phyloP scores from a whole-genome alignment of 2,113 vertebrate genomes.

The Mesocricetus auratus region DNA sequence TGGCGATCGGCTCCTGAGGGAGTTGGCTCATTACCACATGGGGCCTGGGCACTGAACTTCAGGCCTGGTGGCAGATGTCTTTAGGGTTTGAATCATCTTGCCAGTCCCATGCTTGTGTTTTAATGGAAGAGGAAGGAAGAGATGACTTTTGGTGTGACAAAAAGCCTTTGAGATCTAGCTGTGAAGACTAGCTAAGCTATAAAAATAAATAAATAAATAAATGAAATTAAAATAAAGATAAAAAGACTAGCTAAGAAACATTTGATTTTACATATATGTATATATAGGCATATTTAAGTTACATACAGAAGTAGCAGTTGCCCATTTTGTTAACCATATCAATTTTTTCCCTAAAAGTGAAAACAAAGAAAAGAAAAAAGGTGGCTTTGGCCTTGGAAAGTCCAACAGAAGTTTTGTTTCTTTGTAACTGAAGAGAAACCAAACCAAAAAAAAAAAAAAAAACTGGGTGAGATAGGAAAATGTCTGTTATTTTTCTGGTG shows the following conservation, averaged over 20 bases:
- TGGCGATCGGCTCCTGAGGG: background rate
- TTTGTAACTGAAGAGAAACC: background rate
- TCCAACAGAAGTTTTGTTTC: background rate
- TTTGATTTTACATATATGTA: background rate
- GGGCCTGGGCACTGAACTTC: background rate
- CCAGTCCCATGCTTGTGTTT: background rate
- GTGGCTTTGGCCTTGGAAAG: background rate
- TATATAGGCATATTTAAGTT: background rate
- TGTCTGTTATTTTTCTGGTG: background rate
- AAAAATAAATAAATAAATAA: background rate
- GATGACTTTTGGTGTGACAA: background rate
- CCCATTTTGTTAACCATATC: background rate
- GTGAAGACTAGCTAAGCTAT: background rate
- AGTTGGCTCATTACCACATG: background rate
- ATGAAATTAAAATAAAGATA: background rate
- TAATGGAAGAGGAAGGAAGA: background rate
- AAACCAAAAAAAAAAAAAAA: background rate
- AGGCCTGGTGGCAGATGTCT: background rate
- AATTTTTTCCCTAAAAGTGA: background rate
- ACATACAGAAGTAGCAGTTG: background rate
- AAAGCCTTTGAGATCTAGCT: background rate
- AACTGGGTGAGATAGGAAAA: no score
- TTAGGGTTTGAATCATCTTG: background rate
- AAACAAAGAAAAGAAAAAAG: background rate
- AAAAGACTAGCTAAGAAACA: background rate